Evolutionary conservation across 2,888 invertebrate species (phyloP).

Genomic region (Theristus sp.): DNA sequence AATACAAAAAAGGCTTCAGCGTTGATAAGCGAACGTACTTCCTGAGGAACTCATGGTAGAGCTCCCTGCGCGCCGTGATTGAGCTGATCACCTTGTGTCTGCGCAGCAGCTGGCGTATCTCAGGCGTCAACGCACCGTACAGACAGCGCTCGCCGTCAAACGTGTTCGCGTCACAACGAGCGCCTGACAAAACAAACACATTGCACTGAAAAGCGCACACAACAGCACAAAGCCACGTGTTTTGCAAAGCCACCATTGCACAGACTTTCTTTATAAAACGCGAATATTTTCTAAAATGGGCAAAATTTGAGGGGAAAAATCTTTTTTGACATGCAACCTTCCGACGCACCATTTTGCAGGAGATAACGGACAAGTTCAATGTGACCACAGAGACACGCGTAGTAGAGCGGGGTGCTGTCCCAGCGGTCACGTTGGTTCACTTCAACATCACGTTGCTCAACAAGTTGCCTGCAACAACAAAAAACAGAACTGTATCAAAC

Average conservation of each 20-base stretch:
- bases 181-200: constrained; percentile 29
- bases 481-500: no score
- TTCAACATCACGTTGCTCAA: constrained; percentile 37
- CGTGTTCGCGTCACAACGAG: constrained; percentile 38
- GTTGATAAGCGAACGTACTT: constrained; percentile 29
- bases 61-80: constrained; percentile 32
- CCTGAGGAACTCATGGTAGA: constrained; percentile 37
- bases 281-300: background rate
- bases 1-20: no score
- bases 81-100: constrained; percentile 35
- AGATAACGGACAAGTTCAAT: constrained; percentile 35
- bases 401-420: constrained; percentile 40
- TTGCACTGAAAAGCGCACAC: no score
- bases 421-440: constrained; percentile 37
- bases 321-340: no score
- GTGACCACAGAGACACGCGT: constrained; percentile 40
- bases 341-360: constrained; percentile 28
- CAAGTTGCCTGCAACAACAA: constrained; percentile 28
- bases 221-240: no score
- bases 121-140: constrained; percentile 37
- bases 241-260: no score
- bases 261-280: no score
- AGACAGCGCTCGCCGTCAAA: constrained; percentile 41
- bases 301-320: no score
- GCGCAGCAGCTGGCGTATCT: constrained; percentile 33